A percentile compares a stretch with the other conserved stretches of the same genome.
Evolutionary conservation across 2,888 invertebrate species (phyloP).

Genomic region (Chrysotoxum bicinctum): DNA sequence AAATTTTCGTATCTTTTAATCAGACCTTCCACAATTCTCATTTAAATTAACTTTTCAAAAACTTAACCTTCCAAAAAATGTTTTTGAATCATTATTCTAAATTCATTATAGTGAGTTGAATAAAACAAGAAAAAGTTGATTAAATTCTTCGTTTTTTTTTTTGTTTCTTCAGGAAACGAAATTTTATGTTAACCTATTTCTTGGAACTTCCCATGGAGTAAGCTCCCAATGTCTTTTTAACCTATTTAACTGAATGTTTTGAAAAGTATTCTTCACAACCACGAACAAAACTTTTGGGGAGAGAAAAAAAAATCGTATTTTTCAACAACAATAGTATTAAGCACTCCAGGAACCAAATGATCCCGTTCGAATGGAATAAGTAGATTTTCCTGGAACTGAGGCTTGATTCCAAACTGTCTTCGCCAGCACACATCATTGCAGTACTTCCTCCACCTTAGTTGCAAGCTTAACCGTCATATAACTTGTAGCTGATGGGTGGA

Average conservation of each 20-base stretch:
- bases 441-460: constrained; percentile 40
- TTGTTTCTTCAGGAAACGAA: neutral
- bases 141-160: neutral
- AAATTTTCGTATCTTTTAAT: no score
- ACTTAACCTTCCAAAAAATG: neutral
- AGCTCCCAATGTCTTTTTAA: neutral
- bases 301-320: neutral
- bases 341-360: constrained; percentile 24
- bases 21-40: neutral
- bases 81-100: neutral
- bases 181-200: constrained; percentile 16
- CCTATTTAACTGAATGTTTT: constrained; percentile 15
- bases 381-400: constrained; percentile 45
- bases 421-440: constrained; percentile 37
- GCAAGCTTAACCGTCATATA: constrained; percentile 38
- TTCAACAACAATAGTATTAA: constrained; percentile 34
- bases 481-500: constrained; percentile 56
- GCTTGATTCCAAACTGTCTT: constrained; percentile 36
- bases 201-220: neutral
- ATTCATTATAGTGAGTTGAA: neutral
- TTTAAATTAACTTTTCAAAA: neutral
- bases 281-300: neutral
- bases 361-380: constrained; percentile 33
- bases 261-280: neutral
- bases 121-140: neutral